phyloP scores from a whole-genome alignment of 2,113 vertebrate genomes.

The Hirundichthys speculiger region DNA sequence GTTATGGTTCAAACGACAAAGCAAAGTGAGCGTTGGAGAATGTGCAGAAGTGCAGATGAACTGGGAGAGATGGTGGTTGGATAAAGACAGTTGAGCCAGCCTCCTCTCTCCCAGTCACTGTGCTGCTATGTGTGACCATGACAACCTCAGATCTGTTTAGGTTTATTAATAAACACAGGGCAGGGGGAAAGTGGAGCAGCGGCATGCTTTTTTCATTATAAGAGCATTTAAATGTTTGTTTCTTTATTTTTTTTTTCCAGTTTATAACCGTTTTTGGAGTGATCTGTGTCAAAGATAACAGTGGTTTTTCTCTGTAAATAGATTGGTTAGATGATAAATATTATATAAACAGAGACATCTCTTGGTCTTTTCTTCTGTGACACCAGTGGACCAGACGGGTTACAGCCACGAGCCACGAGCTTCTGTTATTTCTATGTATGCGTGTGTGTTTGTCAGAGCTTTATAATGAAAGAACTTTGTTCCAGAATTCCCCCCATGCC shows the following conservation, averaged over 20 bases:
- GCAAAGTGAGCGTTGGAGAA: conserved; percentile 36
- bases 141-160: conserved; percentile 77
- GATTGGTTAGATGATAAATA: too few relatives aligned
- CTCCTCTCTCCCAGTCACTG: conserved; percentile 53
- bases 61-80: neutral
- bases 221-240: neutral
- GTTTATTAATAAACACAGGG: conserved; percentile 81
- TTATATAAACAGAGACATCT: neutral
- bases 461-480: conserved; percentile 36
- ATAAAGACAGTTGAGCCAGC: conserved; percentile 46
- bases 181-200: conserved; percentile 54
- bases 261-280: too few relatives aligned
- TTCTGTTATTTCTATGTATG: neutral
- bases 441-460: conserved; percentile 7
- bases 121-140: conserved; percentile 75
- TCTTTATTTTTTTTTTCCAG: too few relatives aligned
- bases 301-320: too few relatives aligned
- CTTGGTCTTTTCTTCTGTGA: neutral
- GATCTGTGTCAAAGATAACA: too few relatives aligned
- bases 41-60: conserved; percentile 47
- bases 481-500: conserved; percentile 53
- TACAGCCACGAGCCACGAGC: neutral
- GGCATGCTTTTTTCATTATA: conserved; percentile 23
- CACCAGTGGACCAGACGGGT: neutral
- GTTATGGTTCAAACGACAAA: conserved; percentile 25